Evolutionary conservation across 2,113 vertebrate genomes (phyloP).

Genomic region (Hemicordylus capensis): DNA sequence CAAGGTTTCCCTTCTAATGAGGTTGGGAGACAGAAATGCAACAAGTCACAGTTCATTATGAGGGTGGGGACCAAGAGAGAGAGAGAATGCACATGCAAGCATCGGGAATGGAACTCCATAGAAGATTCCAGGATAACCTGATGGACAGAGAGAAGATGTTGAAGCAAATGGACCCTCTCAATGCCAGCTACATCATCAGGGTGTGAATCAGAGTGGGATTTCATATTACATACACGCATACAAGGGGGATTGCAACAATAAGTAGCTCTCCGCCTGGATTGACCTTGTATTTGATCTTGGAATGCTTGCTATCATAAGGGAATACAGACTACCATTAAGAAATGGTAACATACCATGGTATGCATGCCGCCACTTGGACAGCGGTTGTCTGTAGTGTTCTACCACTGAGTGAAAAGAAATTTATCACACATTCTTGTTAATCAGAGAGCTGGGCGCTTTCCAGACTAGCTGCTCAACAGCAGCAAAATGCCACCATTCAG

Average conservation of each 20-base stretch:
- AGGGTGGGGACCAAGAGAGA: slow-evolving; percentile 16
- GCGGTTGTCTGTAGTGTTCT: background rate
- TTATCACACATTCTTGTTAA: background rate
- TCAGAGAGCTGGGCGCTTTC: background rate
- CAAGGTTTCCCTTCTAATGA: slow-evolving; percentile 57
- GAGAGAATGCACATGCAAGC: background rate
- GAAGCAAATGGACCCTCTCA: background rate
- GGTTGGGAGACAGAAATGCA: slow-evolving; percentile 57
- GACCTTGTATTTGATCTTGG: background rate
- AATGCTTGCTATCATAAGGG: background rate
- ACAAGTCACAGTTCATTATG: slow-evolving; percentile 19
- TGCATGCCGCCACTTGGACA: background rate
- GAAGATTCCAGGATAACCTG: background rate
- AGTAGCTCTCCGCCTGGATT: background rate
- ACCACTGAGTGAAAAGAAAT: background rate
- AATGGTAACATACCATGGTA: background rate
- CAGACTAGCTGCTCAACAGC: too few relatives aligned
- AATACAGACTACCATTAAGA: background rate
- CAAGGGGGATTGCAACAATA: background rate
- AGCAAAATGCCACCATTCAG: too few relatives aligned
- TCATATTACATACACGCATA: background rate
- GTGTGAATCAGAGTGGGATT: background rate
- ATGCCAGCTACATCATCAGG: background rate
- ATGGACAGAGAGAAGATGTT: background rate
- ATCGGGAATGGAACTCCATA: background rate